Percentiles rank a stretch among this genome's conserved stretches.
These are phyloP conservation scores for Ichneumoninae sp. DNA, from an alignment of 2,888 invertebrate genomes.

Conservation along the genomic window DNA sequence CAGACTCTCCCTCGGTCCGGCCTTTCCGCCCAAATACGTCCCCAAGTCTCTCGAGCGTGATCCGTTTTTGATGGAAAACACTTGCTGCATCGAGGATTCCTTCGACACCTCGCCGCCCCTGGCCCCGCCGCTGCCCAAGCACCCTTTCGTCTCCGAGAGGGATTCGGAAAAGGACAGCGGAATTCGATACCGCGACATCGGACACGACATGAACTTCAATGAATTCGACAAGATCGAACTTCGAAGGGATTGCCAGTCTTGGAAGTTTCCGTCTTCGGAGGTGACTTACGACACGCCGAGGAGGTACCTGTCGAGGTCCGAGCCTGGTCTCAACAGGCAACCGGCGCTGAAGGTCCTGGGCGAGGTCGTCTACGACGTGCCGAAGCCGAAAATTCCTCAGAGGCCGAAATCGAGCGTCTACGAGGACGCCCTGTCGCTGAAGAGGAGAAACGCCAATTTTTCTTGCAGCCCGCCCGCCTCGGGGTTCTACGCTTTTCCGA, in stretches of 20 bases:
- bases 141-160: constrained; percentile 68
- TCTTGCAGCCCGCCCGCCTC: neutral
- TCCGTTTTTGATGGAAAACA: neutral
- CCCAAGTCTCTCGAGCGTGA: neutral
- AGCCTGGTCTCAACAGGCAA: constrained; percentile 54
- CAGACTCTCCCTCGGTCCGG: constrained; percentile 69
- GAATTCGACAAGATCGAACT: constrained; percentile 68
- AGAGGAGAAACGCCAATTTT: constrained; percentile 60
- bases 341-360: neutral
- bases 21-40: constrained; percentile 56
- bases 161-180: neutral
- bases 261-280: constrained; percentile 60
- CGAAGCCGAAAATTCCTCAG: constrained; percentile 30
- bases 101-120: constrained; percentile 14
- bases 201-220: constrained; percentile 36
- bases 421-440: constrained; percentile 71
- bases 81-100: neutral
- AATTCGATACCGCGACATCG: neutral
- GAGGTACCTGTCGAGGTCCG: constrained; percentile 69
- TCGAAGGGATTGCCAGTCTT: constrained; percentile 34
- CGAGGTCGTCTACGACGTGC: constrained; percentile 70
- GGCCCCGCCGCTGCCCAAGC: constrained; percentile 66
- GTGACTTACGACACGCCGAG: constrained; percentile 71
- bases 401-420: constrained; percentile 72
- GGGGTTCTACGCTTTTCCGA: constrained; percentile 59